phyloP scores from a whole-genome alignment of 2,888 invertebrate species.

The Carpatolechia fugitivella region DNA sequence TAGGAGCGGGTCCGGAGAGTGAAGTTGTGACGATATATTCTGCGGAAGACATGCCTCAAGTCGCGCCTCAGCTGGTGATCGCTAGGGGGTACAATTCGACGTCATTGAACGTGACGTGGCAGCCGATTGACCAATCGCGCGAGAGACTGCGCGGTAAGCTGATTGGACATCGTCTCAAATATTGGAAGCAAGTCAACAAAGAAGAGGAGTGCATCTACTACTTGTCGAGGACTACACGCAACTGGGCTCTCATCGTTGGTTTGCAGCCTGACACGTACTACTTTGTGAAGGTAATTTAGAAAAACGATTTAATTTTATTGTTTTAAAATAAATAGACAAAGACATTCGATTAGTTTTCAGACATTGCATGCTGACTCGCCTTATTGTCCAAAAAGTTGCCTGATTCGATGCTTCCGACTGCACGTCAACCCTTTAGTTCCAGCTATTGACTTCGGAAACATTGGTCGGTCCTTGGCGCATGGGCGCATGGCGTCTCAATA shows the following conservation, averaged over 20 bases:
- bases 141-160: constrained; percentile 92
- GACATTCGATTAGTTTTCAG: no score
- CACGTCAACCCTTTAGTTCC: no score
- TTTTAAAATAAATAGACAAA: neutral
- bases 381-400: no score
- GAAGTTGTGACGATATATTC: constrained; percentile 87
- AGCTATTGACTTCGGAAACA: no score
- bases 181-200: constrained; percentile 88
- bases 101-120: constrained; percentile 94
- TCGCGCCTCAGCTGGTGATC: constrained; percentile 90
- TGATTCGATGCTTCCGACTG: no score
- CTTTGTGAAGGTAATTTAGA: constrained; percentile 86
- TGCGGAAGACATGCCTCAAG: constrained; percentile 95
- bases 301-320: no score
- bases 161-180: constrained; percentile 95
- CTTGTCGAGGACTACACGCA: constrained; percentile 88
- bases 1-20: constrained; percentile 91
- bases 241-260: constrained; percentile 95
- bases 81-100: constrained; percentile 94
- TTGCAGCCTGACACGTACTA: constrained; percentile 95
- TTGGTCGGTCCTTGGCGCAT: no score
- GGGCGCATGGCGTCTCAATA: no score
- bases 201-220: constrained; percentile 91
- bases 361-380: no score
- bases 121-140: constrained; percentile 89